Conservation (phyloP, 1,140 invertebrate genomes). For the Charaxes varanes region DNA sequence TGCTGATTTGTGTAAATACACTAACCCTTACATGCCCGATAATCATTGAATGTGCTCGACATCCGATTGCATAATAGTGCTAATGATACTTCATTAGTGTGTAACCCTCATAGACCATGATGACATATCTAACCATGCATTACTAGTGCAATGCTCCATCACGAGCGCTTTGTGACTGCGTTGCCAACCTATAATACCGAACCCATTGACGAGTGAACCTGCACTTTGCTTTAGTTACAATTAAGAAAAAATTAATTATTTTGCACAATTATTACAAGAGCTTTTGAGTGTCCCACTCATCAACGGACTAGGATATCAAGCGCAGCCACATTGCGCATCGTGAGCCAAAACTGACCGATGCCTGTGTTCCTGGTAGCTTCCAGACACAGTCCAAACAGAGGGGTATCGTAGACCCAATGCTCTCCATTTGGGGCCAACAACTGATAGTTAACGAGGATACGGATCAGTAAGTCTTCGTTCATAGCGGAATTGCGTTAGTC, state of each 20-base stretch:
- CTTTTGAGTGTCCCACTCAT: neutral
- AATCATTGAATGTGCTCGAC: constrained; percentile 29
- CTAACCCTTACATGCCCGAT: constrained; percentile 25
- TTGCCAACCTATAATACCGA: neutral
- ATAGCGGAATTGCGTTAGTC: constrained; percentile 48
- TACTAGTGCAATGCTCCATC: constrained; percentile 13
- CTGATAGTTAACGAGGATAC: constrained; percentile 97
- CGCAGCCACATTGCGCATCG: constrained; percentile 15
- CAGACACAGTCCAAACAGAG: constrained; percentile 94
- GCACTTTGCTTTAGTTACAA: no score
- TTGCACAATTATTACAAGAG: no score
- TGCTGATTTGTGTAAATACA: constrained; percentile 37
- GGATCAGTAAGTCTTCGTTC: constrained; percentile 88
- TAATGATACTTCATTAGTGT: constrained; percentile 13
- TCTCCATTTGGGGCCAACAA: constrained; percentile 97
- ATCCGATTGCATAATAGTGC: constrained; percentile 14
- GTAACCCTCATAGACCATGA: constrained; percentile 14
- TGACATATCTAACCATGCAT: constrained; percentile 17
- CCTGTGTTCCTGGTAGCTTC: constrained; percentile 83
- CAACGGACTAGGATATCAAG: constrained; percentile 5
- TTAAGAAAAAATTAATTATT: no score
- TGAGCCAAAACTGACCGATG: constrained; percentile 40
- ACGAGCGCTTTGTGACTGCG: constrained; percentile 7
- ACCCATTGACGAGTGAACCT: neutral
- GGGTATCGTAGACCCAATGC: constrained; percentile 97